Conservation (phyloP, 2,113 vertebrate genomes). For the Eulemur macaco region DNA sequence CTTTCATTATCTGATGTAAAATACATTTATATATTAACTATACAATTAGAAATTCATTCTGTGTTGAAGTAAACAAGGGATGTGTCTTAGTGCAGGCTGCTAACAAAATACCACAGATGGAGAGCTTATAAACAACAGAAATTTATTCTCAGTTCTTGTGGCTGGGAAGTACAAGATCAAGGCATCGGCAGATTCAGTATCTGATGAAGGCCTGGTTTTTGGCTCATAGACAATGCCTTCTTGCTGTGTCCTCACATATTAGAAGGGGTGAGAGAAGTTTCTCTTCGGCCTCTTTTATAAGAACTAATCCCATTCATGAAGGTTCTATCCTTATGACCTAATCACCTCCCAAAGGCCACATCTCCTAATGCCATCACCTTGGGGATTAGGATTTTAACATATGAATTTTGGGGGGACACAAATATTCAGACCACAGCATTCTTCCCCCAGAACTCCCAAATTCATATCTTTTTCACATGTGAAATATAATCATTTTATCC, state of each 20-base stretch:
- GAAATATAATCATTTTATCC: neutral
- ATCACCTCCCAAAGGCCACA: neutral
- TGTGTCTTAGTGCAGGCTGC: neutral
- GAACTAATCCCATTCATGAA: neutral
- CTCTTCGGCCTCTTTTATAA: neutral
- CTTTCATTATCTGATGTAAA: neutral
- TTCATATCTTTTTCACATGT: neutral
- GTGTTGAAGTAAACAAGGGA: neutral
- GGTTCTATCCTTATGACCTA: neutral
- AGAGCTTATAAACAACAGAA: neutral
- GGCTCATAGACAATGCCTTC: neutral
- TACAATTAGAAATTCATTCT: neutral
- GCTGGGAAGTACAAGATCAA: neutral
- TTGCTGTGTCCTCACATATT: neutral
- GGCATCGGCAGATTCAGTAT: neutral
- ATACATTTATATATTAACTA: conserved; percentile 21
- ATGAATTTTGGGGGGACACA: neutral
- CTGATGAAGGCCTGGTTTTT: neutral
- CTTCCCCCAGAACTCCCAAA: neutral
- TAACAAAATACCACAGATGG: neutral
- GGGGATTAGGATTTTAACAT: neutral
- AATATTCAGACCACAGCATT: neutral
- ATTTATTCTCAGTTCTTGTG: neutral
- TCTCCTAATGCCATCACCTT: neutral
- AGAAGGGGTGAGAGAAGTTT: neutral